Base-by-base conservation (phyloP, 2,113 vertebrate species). In the Talpa occidentalis region DNA sequence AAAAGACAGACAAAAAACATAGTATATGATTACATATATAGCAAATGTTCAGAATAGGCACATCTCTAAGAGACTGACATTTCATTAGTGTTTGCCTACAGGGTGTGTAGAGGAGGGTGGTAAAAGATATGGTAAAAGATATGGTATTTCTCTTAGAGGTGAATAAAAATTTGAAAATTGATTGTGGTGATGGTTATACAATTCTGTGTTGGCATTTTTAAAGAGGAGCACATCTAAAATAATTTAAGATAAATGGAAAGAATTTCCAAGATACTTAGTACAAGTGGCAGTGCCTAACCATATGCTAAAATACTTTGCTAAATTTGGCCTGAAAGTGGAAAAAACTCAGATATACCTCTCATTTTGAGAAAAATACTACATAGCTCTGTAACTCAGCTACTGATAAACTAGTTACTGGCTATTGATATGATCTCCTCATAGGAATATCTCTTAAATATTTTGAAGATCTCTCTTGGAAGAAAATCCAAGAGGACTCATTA, bases 161-260 rank as follows among this genome's bases (percentile, higher is more conserved):
- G 14, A 93, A 81, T 28, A 94, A 93, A 94, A 94, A 40, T 83
- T 92, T 47, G 49, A 95, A 83, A 96, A 85, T 40, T 82, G 52
- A 69, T 44, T 89, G 35, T 86, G 19, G 49, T 82, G 15, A 67
- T 40, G 2, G 32, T 6, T 74, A 44, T 74, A 88, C 10, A 91
- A 54, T n/a, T 88, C 70, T 79, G 40, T 8, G 77, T 80, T 82
- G 52, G 10, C 56, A 86, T 69, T 76, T 96, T 79, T 73, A 62
- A 76, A 81, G 16, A 69, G 69, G 24, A 93, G 26, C 30, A 49
- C 49, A 87, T 7, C 5, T 89, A 42, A 4, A 42, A 73, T 22
- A 79, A 77, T 40, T 83, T 73, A 64, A 95, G 26, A 92, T 28
- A 78, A 66, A 69, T 0, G 40, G 10, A 70, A 90, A 60, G 91